Evolutionary conservation across 1,140 invertebrate genomes (phyloP).

Genomic region (Bicyclus anynana): DNA sequence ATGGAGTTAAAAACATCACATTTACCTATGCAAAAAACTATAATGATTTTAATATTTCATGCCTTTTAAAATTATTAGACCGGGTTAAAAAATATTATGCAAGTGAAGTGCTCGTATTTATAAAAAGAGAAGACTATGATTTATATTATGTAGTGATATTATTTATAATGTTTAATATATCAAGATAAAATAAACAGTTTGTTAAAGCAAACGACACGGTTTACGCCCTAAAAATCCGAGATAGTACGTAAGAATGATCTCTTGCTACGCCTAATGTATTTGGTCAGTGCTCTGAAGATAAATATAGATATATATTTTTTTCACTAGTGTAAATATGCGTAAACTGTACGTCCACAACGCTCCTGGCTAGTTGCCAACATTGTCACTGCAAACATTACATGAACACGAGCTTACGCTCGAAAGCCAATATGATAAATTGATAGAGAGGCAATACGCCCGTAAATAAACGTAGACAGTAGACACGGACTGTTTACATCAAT

Average conservation of each 20-base stretch:
- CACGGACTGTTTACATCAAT: neutral
- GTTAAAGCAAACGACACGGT: neutral
- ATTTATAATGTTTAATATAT: neutral
- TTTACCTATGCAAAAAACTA: no score
- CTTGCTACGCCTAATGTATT: neutral
- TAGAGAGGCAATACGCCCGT: neutral
- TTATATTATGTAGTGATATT: no score
- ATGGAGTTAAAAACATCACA: no score
- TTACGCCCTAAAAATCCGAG: neutral
- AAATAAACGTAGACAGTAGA: neutral
- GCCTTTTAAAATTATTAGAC: no score
- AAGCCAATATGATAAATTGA: conserved; percentile 1
- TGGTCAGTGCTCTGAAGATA: neutral
- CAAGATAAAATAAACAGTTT: no score
- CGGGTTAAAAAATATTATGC: no score
- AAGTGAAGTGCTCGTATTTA: no score
- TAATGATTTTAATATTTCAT: no score
- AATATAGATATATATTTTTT: conserved; percentile 7
- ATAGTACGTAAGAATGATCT: neutral
- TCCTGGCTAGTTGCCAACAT: conserved; percentile 14
- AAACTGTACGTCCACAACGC: conserved; percentile 9
- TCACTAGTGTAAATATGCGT: conserved; percentile 14
- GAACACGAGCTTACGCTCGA: neutral
- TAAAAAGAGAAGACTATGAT: no score
- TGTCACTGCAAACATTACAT: conserved; percentile 1